These are phyloP conservation scores for Argyra leucocephala DNA, from an alignment of 2,888 invertebrate genomes.

Conservation along the genomic window DNA sequence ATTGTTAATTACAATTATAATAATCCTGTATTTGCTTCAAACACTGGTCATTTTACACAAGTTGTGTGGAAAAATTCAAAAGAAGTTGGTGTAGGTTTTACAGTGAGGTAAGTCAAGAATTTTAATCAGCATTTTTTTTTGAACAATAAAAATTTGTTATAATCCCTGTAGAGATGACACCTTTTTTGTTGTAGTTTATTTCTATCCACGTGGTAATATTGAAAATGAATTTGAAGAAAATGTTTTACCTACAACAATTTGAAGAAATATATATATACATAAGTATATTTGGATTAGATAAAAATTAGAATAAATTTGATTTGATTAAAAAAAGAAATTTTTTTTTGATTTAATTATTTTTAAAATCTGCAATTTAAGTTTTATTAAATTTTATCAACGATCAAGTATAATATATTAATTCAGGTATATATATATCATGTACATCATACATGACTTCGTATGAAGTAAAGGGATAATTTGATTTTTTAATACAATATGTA, in stretches of 20 bases:
- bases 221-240: slow-evolving; percentile 66
- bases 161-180: slow-evolving; percentile 48
- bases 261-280: too few species aligned
- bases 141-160: background rate
- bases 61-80: slow-evolving; percentile 66
- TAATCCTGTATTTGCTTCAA: slow-evolving; percentile 51
- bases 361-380: too few species aligned
- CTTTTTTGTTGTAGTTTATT: slow-evolving; percentile 70
- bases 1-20: slow-evolving; percentile 59
- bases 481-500: too few species aligned
- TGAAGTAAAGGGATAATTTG: too few species aligned
- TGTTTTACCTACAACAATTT: slow-evolving; percentile 46
- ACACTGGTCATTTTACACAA: slow-evolving; percentile 76
- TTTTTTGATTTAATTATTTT: too few species aligned
- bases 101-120: slow-evolving; percentile 33
- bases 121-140: background rate
- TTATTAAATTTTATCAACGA: too few species aligned
- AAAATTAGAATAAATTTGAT: too few species aligned
- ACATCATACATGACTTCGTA: too few species aligned
- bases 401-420: too few species aligned
- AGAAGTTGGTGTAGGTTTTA: slow-evolving; percentile 63
- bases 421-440: too few species aligned
- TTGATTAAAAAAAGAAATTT: too few species aligned
- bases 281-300: too few species aligned
- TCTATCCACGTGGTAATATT: slow-evolving; percentile 82